These are phyloP conservation scores for Catocala fraxini DNA, from an alignment of 2,888 invertebrate genomes.

Conservation along the genomic window DNA sequence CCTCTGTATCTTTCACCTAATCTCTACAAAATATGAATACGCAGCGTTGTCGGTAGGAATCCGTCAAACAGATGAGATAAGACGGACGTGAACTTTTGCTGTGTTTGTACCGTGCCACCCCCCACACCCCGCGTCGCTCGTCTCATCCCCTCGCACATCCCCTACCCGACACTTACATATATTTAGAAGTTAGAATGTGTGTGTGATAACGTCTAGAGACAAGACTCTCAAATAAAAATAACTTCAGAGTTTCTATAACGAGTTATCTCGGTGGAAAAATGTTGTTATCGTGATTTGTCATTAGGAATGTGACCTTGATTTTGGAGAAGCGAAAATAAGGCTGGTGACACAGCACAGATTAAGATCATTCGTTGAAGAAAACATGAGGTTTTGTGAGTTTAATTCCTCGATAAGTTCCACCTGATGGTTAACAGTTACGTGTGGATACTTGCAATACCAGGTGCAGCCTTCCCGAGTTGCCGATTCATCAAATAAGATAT, in stretches of 20 bases:
- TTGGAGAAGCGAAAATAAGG: no score
- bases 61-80: conserved; percentile 87
- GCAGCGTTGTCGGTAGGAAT: conserved; percentile 80
- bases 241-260: conserved; percentile 11
- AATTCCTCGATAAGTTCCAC: no score
- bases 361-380: no score
- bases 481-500: no score
- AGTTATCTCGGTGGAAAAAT: conserved; percentile 2
- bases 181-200: conserved; percentile 47
- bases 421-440: no score
- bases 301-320: no score
- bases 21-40: conserved; percentile 83
- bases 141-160: conserved; percentile 30
- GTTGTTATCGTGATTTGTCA: no score
- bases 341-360: no score
- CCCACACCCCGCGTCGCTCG: conserved; percentile 29
- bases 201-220: conserved; percentile 47
- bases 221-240: conserved; percentile 43
- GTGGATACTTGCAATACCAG: no score
- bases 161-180: conserved; percentile 53
- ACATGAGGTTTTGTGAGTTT: no score
- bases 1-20: conserved; percentile 56
- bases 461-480: no score
- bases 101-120: conserved; percentile 60
- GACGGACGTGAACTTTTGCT: conserved; percentile 83